A percentile compares a stretch with the other conserved stretches of the same genome.
phyloP scores from a whole-genome alignment of 2,113 vertebrate species.

The Chaenocephalus aceratus region DNA sequence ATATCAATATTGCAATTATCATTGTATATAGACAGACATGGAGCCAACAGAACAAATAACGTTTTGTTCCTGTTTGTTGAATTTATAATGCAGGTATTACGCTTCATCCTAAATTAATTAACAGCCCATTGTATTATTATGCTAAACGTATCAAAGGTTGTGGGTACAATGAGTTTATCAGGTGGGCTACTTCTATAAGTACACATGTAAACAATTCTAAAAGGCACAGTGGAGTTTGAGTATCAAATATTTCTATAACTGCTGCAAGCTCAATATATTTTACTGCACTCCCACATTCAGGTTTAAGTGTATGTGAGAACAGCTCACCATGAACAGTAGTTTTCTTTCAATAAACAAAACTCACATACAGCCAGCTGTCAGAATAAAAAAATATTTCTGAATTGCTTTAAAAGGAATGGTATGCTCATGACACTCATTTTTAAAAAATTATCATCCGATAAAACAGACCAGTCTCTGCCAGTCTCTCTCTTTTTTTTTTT shows the following conservation, averaged over 20 bases:
- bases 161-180: neutral
- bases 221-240: neutral
- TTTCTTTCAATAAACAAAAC: neutral
- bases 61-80: too few species aligned
- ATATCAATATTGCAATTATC: neutral
- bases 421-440: too few species aligned
- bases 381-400: neutral
- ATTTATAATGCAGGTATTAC: too few species aligned
- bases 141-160: too few species aligned
- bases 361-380: constrained; percentile 4
- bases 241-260: neutral
- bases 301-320: neutral
- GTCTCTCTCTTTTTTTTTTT: too few species aligned
- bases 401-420: too few species aligned
- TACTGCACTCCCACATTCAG: neutral
- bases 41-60: too few species aligned
- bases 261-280: neutral
- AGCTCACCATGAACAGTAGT: too few species aligned
- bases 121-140: too few species aligned
- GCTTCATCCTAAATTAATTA: too few species aligned
- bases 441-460: too few species aligned
- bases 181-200: neutral
- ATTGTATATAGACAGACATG: neutral
- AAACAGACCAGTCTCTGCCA: too few species aligned
- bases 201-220: neutral